Conservation (phyloP, 2,888 invertebrate species). For the Protophormia terraenovae region DNA sequence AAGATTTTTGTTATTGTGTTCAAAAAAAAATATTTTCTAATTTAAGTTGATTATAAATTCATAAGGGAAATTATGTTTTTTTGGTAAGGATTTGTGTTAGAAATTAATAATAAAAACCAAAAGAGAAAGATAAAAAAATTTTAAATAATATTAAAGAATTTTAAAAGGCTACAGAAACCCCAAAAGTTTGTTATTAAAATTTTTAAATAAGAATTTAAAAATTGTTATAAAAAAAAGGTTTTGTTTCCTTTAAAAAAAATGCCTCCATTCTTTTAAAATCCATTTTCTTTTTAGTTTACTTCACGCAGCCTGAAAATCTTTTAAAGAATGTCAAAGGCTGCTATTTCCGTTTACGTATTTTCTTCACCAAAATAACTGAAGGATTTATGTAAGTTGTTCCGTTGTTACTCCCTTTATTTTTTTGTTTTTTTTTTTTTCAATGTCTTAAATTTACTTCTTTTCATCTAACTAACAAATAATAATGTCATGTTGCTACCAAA, state of each 20-base stretch:
- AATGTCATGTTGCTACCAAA: slow-evolving; percentile 24
- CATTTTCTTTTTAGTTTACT: neutral
- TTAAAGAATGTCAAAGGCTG: slow-evolving; percentile 46
- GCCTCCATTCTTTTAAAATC: neutral
- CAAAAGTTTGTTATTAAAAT: too few species aligned
- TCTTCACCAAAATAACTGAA: slow-evolving; percentile 29
- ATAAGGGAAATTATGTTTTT: slow-evolving; percentile 37
- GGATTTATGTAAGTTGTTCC: slow-evolving; percentile 51
- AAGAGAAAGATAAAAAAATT: neutral
- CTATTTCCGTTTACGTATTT: slow-evolving; percentile 19
- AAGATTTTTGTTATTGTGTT: slow-evolving; percentile 31
- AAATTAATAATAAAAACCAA: neutral
- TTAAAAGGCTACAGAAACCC: too few species aligned
- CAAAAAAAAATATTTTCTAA: slow-evolving; percentile 36
- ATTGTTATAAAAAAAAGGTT: too few species aligned
- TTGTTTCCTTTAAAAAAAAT: too few species aligned
- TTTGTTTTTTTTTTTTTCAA: too few species aligned
- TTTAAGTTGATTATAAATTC: slow-evolving; percentile 58
- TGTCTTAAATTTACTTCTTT: slow-evolving; percentile 27
- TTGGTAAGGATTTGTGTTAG: neutral
- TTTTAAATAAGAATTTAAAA: too few species aligned
- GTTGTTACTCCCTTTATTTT: neutral
- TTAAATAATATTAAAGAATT: too few species aligned
- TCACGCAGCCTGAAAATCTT: neutral
- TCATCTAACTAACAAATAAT: slow-evolving; percentile 28